Conservation (phyloP, 2,797 vertebrate species). For the Hemitrygon akajei region DNA sequence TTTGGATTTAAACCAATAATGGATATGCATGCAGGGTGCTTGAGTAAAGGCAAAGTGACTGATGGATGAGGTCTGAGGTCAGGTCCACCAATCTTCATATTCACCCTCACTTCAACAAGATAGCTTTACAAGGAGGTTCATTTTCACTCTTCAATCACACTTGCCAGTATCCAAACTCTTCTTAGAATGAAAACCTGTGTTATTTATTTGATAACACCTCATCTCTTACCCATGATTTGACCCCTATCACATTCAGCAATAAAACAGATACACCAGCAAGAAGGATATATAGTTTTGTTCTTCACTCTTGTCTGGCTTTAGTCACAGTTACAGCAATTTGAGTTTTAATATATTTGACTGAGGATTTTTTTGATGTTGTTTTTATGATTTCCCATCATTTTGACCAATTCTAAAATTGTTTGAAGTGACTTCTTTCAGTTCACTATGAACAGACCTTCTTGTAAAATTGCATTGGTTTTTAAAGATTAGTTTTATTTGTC, state of each 20-base stretch:
- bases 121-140: background rate
- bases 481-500: too few species aligned
- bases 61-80: background rate
- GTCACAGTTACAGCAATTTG: background rate
- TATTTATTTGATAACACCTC: background rate
- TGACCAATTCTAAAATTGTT: background rate
- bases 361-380: background rate
- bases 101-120: background rate
- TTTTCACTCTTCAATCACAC: background rate
- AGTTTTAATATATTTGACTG: constrained; percentile 6
- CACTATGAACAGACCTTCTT: background rate
- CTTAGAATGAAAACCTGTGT: background rate
- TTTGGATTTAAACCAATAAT: constrained; percentile 22
- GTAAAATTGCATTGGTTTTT: background rate
- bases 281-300: too few species aligned
- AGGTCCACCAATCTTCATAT: background rate
- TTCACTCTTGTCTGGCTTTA: background rate
- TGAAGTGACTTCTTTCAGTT: background rate
- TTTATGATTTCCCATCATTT: background rate
- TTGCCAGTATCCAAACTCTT: background rate
- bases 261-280: background rate
- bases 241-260: background rate
- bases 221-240: background rate
- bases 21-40: background rate
- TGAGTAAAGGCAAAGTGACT: background rate